These are phyloP conservation scores for Empidonax alnorum DNA, from an alignment of 2,113 vertebrate genomes.

Conservation along the genomic window DNA sequence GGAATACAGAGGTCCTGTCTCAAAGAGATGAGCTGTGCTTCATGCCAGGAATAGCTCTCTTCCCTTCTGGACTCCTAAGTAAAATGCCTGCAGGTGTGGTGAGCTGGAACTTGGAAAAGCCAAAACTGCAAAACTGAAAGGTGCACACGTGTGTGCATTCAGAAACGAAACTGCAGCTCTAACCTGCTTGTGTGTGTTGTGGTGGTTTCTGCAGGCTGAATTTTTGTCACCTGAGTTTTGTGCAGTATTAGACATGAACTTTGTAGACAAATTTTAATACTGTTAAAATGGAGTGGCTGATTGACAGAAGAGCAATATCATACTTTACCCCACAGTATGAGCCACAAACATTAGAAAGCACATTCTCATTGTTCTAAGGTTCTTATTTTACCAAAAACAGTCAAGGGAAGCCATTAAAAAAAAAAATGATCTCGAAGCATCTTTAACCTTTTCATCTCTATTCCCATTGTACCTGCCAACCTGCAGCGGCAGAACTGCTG, in stretches of 20 bases:
- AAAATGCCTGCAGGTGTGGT: not conserved
- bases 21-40: not conserved
- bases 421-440: not conserved
- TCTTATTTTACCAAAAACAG: not conserved
- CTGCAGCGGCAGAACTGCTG: not conserved
- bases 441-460: not conserved
- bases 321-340: not conserved
- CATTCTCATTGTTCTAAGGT: not conserved
- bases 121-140: not conserved
- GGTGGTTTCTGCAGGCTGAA: not conserved
- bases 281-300: not conserved
- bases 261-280: not conserved
- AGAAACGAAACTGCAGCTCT: not conserved
- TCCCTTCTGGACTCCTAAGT: not conserved
- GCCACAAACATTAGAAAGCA: not conserved
- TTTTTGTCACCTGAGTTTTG: not conserved
- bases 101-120: not conserved
- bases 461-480: not conserved
- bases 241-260: not conserved
- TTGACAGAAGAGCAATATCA: not conserved
- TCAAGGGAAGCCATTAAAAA: not conserved
- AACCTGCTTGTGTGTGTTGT: accelerated
- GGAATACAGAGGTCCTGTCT: not conserved
- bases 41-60: not conserved
- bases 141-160: accelerated